These are phyloP conservation scores for Cantharis lateralis DNA, from an alignment of 2,888 invertebrate species.

Conservation along the genomic window DNA sequence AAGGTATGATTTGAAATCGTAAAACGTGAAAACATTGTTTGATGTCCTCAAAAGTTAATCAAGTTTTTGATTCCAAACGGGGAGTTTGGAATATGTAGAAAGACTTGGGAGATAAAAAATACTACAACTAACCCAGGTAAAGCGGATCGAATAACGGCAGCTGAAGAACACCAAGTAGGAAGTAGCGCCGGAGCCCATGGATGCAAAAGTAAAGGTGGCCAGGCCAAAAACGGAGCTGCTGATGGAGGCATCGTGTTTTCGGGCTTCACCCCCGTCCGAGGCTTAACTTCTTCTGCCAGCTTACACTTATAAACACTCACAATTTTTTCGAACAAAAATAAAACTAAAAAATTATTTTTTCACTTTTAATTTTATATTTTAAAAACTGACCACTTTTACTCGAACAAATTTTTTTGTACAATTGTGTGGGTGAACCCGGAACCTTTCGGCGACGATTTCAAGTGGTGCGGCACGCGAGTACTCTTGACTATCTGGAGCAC, in stretches of 20 bases:
- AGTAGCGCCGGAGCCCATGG: constrained; percentile 76
- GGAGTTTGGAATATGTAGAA: not conserved
- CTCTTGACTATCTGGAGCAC: constrained; percentile 54
- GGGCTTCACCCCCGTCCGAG: constrained; percentile 37
- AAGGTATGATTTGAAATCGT: not conserved
- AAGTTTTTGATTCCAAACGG: not conserved
- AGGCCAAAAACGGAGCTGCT: constrained; percentile 67
- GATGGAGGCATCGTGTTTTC: constrained; percentile 36
- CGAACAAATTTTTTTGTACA: not conserved
- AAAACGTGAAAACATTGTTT: not conserved
- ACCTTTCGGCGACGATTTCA: constrained; percentile 36
- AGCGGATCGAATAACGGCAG: constrained; percentile 71
- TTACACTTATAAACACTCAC: constrained; percentile 30
- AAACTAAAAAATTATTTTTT: not conserved
- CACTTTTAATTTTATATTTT: not conserved
- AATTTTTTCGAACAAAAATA: constrained; percentile 1
- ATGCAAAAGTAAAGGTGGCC: constrained; percentile 76
- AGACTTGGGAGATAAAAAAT: not conserved
- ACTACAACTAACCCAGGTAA: constrained; percentile 70
- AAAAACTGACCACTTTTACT: not conserved
- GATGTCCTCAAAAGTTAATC: not conserved
- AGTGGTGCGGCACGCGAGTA: constrained; percentile 55
- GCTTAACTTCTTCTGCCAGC: constrained; percentile 52
- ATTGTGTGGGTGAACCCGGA: constrained; percentile 26
- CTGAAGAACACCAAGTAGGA: constrained; percentile 69